Evolutionary conservation across 1,140 invertebrate genomes (phyloP).

Genomic region (Ceratosolen fusciceps): DNA sequence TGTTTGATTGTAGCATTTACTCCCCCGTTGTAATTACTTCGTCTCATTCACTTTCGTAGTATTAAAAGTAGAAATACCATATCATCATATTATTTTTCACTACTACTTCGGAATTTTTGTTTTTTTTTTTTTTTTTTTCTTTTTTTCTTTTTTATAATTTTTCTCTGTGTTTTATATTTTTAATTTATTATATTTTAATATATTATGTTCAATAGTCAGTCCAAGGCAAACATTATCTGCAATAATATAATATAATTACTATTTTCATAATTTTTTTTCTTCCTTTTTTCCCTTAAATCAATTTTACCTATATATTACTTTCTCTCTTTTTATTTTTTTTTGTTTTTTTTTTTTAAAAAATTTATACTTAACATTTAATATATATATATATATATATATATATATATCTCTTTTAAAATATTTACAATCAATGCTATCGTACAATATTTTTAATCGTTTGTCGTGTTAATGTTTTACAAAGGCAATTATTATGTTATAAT

Average conservation of each 20-base stretch:
- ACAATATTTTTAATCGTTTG: conserved; percentile 64
- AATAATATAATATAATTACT: conserved; percentile 68
- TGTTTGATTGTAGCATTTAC: conserved; percentile 67
- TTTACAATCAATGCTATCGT: conserved; percentile 70
- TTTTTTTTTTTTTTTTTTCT: not conserved
- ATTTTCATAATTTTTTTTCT: conserved; percentile 62
- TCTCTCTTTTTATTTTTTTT: too few species aligned
- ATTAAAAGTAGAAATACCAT: conserved; percentile 72
- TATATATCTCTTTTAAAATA: conserved; percentile 70
- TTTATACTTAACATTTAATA: conserved; percentile 71
- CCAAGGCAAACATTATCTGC: conserved; percentile 71
- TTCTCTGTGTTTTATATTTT: too few species aligned
- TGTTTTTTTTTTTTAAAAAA: conserved; percentile 72
- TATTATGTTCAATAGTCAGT: conserved; percentile 70
- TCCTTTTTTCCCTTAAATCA: conserved; percentile 61
- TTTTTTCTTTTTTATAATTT: conserved; percentile 52
- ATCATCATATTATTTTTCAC: conserved; percentile 65
- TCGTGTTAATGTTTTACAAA: conserved; percentile 68
- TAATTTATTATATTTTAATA: conserved; percentile 54
- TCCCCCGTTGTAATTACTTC: conserved; percentile 61
- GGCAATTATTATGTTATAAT: conserved; percentile 71
- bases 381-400: too few species aligned
- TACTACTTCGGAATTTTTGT: conserved; percentile 56
- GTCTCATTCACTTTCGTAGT: conserved; percentile 60
- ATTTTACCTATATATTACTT: conserved; percentile 72